Base-by-base conservation (phyloP, 2,888 invertebrate genomes). In the Lysandra coridon region DNA sequence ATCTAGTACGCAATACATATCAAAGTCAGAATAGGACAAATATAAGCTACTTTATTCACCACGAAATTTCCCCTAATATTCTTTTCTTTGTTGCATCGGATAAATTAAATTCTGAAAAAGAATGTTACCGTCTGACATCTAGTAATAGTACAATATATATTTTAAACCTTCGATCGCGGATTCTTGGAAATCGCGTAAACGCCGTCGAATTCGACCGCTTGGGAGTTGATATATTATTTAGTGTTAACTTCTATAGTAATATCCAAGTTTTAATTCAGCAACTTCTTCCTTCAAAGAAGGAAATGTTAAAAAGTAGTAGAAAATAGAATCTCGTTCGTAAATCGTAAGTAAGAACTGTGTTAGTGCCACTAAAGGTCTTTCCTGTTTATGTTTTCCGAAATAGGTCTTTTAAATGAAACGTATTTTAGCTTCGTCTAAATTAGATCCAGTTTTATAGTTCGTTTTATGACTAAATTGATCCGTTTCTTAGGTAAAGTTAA, bases 341-440 rank as follows among this genome's bases (percentile, higher is more conserved):
- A 23, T 33, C 33, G 14, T 37, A 37, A 23, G 30, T 49, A 33
- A 76, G n/a, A 49, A 78, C 49, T 53, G 37, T 57, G 53, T 76
- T 33, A 57, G 33, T 76, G 49, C 14, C 75, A 75, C 75, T 75
- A 57, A 75, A 75, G 6, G 57, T 57, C 33, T 30, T 76, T 76
- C 23, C 76, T 53, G 76, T 76, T 76, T 76, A 76, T 76, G 76
- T 53, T 53, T 76, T 76, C 57, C 2, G 76, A 76, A 76, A 57
- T 75, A 75, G 75, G 75, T 75, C 53, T 76, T 76, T 76, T 57
- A 76, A 57, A 75, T 53, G 23, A 30, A 76, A 23, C 57, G 33
- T 53, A 57, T 57, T 76, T 76, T 76, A 76, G 53, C 76, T 30
- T 33, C 53, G 53, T 76, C 53, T 76, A 76, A 76, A 57, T 76